Percentiles rank a stretch among this genome's conserved stretches.
Evolutionary conservation across 2,888 invertebrate species (phyloP).

Genomic region (Pristionchus exspectatus): DNA sequence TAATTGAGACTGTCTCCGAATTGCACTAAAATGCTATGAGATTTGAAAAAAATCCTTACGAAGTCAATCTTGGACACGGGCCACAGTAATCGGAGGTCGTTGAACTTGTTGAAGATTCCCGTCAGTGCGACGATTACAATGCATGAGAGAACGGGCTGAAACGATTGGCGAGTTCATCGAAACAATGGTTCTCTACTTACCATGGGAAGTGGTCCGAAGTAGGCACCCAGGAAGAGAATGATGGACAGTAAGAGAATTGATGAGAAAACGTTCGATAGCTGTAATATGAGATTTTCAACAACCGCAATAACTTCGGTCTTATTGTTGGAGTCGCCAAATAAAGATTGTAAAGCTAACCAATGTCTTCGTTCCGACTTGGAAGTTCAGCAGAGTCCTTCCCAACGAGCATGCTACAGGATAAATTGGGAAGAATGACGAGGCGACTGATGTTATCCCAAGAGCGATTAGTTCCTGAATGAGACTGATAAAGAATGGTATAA

Average conservation of each 20-base stretch:
- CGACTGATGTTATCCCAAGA: conserved; percentile 83
- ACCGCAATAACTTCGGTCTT: no score
- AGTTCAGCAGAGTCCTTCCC: conserved; percentile 85
- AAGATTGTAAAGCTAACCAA: conserved; percentile 81
- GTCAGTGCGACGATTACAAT: conserved; percentile 89
- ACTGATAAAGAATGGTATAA: neutral
- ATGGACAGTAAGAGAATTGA: conserved; percentile 87
- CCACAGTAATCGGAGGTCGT: conserved; percentile 66
- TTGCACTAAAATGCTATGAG: no score
- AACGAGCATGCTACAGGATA: conserved; percentile 81
- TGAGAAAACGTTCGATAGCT: conserved; percentile 87
- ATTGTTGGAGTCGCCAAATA: no score
- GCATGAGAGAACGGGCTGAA: conserved; percentile 87
- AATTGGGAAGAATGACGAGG: conserved; percentile 83
- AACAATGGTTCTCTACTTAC: neutral
- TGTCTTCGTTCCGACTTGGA: conserved; percentile 90
- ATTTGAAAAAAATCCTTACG: conserved; percentile 74
- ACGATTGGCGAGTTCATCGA: neutral
- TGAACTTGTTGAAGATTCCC: conserved; percentile 82
- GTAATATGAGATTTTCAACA: conserved; percentile 53
- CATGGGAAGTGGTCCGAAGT: conserved; percentile 55
- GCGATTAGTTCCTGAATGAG: conserved; percentile 74
- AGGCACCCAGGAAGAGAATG: conserved; percentile 87
- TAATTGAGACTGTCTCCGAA: no score
- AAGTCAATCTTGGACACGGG: conserved; percentile 79